phyloP scores from a whole-genome alignment of 2,113 vertebrate genomes.

The Notothenia rossii region DNA sequence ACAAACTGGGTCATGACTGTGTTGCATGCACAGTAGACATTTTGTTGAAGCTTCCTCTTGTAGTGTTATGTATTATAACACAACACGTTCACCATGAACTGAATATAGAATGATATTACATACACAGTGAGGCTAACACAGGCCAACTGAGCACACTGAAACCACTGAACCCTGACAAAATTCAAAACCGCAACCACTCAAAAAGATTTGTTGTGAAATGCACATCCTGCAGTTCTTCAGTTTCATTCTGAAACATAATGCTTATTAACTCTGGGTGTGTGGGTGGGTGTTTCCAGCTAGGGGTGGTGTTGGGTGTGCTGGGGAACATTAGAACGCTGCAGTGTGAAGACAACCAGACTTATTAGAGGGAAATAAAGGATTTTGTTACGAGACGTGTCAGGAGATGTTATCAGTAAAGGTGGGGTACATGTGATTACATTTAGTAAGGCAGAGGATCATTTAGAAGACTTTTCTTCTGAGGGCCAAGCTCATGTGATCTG shows the following conservation, averaged over 20 bases:
- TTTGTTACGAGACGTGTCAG: background rate
- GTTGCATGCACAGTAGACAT: background rate
- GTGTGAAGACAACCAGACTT: background rate
- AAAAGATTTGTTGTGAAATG: background rate
- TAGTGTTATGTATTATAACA: background rate
- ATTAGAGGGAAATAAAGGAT: background rate
- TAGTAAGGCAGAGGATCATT: background rate
- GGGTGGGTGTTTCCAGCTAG: conserved; percentile 18
- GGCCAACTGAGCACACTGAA: background rate
- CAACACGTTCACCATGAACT: background rate
- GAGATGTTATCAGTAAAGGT: background rate
- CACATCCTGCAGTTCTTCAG: background rate
- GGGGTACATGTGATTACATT: background rate
- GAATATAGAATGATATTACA: no score
- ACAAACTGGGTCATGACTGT: conserved; percentile 29
- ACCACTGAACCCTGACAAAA: background rate
- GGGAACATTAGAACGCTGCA: conserved; percentile 5
- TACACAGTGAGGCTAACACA: background rate
- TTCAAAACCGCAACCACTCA: background rate
- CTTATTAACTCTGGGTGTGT: background rate
- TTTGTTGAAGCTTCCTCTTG: background rate
- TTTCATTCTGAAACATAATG: background rate
- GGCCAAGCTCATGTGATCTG: no score
- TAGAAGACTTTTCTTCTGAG: no score
- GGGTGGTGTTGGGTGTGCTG: background rate